Percentiles rank a stretch among this genome's conserved stretches.
Evolutionary conservation across 2,113 vertebrate species (phyloP).

Genomic region (Gadus macrocephalus): DNA sequence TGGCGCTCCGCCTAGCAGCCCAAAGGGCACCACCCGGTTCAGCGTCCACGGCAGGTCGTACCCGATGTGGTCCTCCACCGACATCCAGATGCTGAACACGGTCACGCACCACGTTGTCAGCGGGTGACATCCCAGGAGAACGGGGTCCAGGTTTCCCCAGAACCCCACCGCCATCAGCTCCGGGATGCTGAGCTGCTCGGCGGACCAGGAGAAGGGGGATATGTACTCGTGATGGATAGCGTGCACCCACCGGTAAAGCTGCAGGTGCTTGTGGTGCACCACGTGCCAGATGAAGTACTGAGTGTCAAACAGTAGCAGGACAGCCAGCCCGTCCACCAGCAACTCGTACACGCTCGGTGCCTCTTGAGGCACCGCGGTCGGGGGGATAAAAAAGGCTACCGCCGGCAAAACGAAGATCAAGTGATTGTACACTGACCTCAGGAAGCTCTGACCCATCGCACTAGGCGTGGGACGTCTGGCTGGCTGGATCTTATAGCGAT

Average conservation of each 20-base stretch:
- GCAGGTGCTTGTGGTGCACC: slow-evolving; percentile 63
- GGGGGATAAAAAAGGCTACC: slow-evolving; percentile 49
- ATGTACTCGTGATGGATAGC: slow-evolving; percentile 65
- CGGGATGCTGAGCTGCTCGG: slow-evolving; percentile 62
- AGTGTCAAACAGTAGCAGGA: slow-evolving; percentile 68
- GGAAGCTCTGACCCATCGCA: slow-evolving; percentile 60
- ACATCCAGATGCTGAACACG: slow-evolving; percentile 67
- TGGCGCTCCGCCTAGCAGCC: slow-evolving; percentile 62
- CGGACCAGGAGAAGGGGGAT: slow-evolving; percentile 65
- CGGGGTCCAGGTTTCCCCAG: slow-evolving; percentile 65
- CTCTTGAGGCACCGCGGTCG: slow-evolving; percentile 39
- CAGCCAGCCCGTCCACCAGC: slow-evolving; percentile 49
- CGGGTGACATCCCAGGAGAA: slow-evolving; percentile 61
- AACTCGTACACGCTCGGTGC: slow-evolving; percentile 59
- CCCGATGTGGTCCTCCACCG: slow-evolving; percentile 72
- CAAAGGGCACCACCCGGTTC: slow-evolving; percentile 61
- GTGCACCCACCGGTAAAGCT: slow-evolving; percentile 64
- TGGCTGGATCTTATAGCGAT: slow-evolving; percentile 68
- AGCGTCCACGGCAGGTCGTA: slow-evolving; percentile 67
- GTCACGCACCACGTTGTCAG: slow-evolving; percentile 58
- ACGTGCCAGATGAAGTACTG: slow-evolving; percentile 71
- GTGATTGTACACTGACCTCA: slow-evolving; percentile 57
- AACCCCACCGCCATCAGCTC: slow-evolving; percentile 68
- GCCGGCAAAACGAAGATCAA: slow-evolving; percentile 64
- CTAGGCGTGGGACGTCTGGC: slow-evolving; percentile 46